A percentile compares a stretch with the other conserved stretches of the same genome.
These are phyloP conservation scores for Hyperoodon ampullatus DNA, from an alignment of 2,113 vertebrate species.

Conservation along the genomic window DNA sequence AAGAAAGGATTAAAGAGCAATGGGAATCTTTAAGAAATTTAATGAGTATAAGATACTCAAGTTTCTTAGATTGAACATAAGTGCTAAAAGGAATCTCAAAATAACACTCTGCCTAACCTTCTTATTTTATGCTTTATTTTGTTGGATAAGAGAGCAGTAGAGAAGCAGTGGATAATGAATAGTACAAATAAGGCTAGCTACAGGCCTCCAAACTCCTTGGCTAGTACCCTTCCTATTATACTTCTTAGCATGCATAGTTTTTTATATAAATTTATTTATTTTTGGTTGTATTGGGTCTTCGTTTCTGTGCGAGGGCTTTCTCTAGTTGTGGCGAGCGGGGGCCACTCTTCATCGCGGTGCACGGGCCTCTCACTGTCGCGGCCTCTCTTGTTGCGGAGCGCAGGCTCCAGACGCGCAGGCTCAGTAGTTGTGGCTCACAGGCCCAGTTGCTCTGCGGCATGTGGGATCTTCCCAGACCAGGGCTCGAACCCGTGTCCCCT, in stretches of 20 bases:
- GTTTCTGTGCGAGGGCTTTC: too few relatives aligned
- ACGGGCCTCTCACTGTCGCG: too few relatives aligned
- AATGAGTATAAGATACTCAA: background rate
- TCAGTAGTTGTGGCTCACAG: too few relatives aligned
- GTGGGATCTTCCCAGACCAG: too few relatives aligned
- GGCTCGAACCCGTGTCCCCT: too few relatives aligned
- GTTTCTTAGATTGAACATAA: background rate
- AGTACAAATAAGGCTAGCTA: background rate
- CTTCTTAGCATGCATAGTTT: background rate
- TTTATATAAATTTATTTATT: too few relatives aligned
- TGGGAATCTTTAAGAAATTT: background rate
- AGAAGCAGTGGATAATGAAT: background rate
- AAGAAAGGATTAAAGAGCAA: fast-evolving
- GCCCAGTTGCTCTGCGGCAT: too few relatives aligned
- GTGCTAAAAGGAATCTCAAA: background rate
- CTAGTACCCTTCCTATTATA: background rate
- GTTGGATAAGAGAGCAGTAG: background rate
- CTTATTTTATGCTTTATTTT: constrained; percentile 4
- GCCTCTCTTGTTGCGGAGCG: too few relatives aligned
- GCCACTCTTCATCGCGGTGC: too few relatives aligned
- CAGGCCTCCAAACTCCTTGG: background rate
- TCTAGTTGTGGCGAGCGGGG: too few relatives aligned
- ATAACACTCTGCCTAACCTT: background rate
- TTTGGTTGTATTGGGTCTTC: too few relatives aligned
- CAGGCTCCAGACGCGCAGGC: too few relatives aligned